A percentile compares a stretch with the other conserved stretches of the same genome.
phyloP scores from a whole-genome alignment of 37 sponge, comb jelly and placozoan genomes.

The Cliona cf. orientalis region DNA sequence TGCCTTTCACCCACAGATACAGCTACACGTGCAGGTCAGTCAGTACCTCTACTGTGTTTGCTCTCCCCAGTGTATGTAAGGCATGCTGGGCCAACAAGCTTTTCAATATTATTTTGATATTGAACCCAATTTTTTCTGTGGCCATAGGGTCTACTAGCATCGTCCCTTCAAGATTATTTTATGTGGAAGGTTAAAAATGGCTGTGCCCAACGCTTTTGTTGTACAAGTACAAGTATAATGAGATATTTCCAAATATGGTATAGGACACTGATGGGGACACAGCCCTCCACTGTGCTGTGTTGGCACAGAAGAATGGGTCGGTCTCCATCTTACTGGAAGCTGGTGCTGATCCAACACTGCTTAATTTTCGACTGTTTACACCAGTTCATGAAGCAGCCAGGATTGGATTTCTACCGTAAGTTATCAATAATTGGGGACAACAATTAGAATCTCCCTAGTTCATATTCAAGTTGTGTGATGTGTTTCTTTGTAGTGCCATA shows the following conservation, averaged over 20 bases:
- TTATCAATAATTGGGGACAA: neutral
- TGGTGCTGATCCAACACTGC: slow-evolving; percentile 62
- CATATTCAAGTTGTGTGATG: neutral
- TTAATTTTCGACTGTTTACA: slow-evolving; percentile 77
- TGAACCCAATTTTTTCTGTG: too few relatives aligned
- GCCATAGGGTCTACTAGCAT: too few relatives aligned
- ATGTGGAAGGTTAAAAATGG: too few relatives aligned
- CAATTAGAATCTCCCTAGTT: too few relatives aligned
- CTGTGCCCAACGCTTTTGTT: too few relatives aligned
- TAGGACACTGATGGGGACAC: slow-evolving; percentile 87
- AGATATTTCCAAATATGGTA: too few relatives aligned
- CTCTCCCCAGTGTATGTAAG: too few relatives aligned
- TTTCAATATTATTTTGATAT: too few relatives aligned
- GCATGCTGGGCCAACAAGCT: too few relatives aligned
- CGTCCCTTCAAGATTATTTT: too few relatives aligned
- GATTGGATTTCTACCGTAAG: slow-evolving; percentile 71
- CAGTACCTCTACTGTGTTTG: too few relatives aligned
- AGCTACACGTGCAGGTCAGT: slow-evolving; percentile 55
- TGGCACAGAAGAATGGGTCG: slow-evolving; percentile 64
- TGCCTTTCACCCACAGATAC: slow-evolving; percentile 23
- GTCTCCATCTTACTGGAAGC: slow-evolving; percentile 68
- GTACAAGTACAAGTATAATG: too few relatives aligned
- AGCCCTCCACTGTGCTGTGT: slow-evolving; percentile 74
- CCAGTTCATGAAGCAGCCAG: slow-evolving; percentile 76
- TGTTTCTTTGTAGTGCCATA: slow-evolving; percentile 33